Base-by-base conservation (phyloP, 2,888 invertebrate species). In the Meganola albula region DNA sequence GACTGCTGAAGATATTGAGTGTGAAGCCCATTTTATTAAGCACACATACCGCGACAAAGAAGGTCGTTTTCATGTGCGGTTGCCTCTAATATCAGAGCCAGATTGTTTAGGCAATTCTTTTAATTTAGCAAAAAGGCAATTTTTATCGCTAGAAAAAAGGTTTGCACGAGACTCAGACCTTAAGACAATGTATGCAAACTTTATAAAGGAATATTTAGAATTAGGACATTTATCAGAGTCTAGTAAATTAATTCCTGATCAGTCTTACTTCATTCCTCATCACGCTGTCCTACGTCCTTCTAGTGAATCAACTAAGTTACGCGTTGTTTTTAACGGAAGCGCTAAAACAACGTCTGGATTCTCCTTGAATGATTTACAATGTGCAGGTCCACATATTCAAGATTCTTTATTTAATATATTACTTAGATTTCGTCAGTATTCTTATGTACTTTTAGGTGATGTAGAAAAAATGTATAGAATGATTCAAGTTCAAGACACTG, bases 21-120 rank as follows among this genome's bases (percentile, higher is more conserved):
- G 31, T 21, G 25, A 25, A 20, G 3, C 2, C 2, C 25, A 31
- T 9, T 31, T 20, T 31, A 12, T 31, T 7, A 13, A 9, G 5
- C 18, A 31, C 6, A 31, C 31, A 10, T 7, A 9, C 4, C 13
- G 34, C 1, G 2, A 16, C 10, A 4, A 26, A 8, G 16, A 16
- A 3, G 31, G 31, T 2, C 16, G 35, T 4, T 31, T 36, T 14
- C 9, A 9, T n/a, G 34, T 35, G 2, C 10, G 16, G 4, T 12
- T 35, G 1, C 34, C 34, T 3, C 25, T 34, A n/a, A 21, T 10
- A 8, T 23, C 35, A 2, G 18, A 35, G n/a, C 34, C 34, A 1
- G 22, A 27, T n/a, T 31, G 35, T 21, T 20, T 36, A 27, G 31
- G 31, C 2, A 12, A 36, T 10, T 36, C 28, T n/a, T 28, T 12